Percentiles rank a stretch among this genome's conserved stretches.
Conservation (phyloP, 2,113 vertebrate species). For the Polyodon spathula region DNA sequence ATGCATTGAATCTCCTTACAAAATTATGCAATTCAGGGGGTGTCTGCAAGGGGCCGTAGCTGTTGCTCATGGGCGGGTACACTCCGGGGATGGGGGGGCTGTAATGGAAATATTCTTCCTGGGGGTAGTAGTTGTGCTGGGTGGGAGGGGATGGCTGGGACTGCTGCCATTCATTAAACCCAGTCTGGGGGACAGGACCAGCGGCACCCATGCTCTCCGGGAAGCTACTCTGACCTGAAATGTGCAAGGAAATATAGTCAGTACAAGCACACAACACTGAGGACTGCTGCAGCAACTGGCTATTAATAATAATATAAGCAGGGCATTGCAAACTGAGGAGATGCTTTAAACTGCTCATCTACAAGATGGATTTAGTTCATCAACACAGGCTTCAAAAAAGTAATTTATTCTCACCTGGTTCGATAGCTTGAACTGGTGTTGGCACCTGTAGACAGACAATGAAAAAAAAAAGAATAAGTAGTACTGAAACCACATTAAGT, state of each 20-base stretch:
- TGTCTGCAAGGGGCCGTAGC: no score
- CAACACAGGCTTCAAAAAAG: no score
- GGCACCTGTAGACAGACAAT: conserved; percentile 27
- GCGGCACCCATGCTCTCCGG: conserved; percentile 46
- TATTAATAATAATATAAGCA: no score
- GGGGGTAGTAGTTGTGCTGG: background rate
- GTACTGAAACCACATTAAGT: no score
- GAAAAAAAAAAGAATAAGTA: background rate
- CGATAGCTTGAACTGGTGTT: conserved; percentile 31
- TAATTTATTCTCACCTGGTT: conserved; percentile 43
- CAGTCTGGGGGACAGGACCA: conserved; percentile 15
- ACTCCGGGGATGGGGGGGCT: no score
- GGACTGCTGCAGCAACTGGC: no score
- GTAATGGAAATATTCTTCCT: background rate
- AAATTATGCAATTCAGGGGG: no score
- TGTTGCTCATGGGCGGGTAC: background rate
- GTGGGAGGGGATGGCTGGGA: background rate
- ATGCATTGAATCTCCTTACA: no score
- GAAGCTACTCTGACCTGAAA: conserved; percentile 43
- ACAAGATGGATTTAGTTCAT: no score
- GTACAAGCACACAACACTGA: background rate
- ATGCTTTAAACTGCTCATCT: no score
- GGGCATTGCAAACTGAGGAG: no score
- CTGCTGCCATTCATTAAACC: conserved; percentile 7
- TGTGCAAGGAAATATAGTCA: background rate